Percentiles rank a stretch among this genome's conserved stretches.
Conservation (phyloP, 2,888 invertebrate species). For the Leptopterna dolabrata region DNA sequence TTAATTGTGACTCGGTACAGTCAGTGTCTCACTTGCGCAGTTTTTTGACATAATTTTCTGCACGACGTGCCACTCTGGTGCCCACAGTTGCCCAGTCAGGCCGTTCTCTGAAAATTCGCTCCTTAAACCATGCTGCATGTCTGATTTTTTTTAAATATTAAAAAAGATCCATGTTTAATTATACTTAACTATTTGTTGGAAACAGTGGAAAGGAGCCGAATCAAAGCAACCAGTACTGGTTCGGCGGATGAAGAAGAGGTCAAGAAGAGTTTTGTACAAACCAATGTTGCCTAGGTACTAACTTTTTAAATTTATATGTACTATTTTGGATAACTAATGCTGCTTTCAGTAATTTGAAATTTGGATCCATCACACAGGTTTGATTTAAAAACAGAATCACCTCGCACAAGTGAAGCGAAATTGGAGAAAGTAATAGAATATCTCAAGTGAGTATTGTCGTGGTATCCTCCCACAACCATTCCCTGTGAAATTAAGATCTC, state of each 20-base stretch:
- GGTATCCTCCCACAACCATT: neutral
- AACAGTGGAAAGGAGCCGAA: conserved; percentile 19
- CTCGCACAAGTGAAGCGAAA: neutral
- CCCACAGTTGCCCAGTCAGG: too few relatives aligned
- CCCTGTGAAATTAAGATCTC: too few relatives aligned
- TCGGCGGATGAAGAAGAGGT: neutral
- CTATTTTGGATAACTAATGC: too few relatives aligned
- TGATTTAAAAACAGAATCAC: conserved; percentile 8
- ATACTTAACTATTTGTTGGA: neutral
- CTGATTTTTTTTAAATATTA: too few relatives aligned
- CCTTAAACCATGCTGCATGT: too few relatives aligned
- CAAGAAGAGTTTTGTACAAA: conserved; percentile 6
- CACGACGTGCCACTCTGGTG: too few relatives aligned
- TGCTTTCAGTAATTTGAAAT: neutral
- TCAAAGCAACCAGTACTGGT: neutral
- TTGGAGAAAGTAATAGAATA: neutral
- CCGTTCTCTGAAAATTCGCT: too few relatives aligned
- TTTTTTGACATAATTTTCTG: too few relatives aligned
- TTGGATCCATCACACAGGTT: neutral
- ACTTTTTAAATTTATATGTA: neutral
- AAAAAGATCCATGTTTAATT: neutral
- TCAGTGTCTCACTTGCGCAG: too few relatives aligned
- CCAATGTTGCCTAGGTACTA: conserved; percentile 32
- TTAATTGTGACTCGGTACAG: too few relatives aligned
- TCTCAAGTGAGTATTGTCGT: neutral